Evolutionary conservation across 2,113 vertebrate species (phyloP), one percentile per base, ranked within the genome.

Genomic region (Ictalurus punctatus): DNA sequence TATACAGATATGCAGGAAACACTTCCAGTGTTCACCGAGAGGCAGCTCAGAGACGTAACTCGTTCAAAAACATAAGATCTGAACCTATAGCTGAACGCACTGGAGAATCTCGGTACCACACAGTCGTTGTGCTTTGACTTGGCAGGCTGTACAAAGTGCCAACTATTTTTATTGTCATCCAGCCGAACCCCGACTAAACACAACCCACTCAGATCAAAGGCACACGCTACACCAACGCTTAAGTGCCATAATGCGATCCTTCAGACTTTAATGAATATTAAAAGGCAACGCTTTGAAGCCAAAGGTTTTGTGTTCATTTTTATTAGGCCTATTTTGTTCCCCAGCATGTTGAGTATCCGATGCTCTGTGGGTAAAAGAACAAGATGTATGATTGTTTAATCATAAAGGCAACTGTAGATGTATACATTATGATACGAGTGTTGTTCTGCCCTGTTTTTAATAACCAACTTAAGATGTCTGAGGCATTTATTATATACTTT

Each of bases 191-290:
- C 84, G 90, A 94, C 91, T 93, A 71, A 87, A 83, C 93, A 92
- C 84, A 90, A 90, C 93, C 89, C 89, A 85, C 79, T 80, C 91
- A 93, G 90, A 95, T 96, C 93, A 96, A 95, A 95, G 88, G 16
- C 80, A 86, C 90, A 9, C 79, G 84, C 89, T 80, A 92, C 93
- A 93, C 93, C 94, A 93, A 92, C 90, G 92, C 89, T 91, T 91
- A 94, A 94, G 87, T 92, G 94, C 91, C 95, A 93, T 93, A 93
- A 94, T 95, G 92, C 91, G 94, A 95, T 94, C 95, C 94, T 93
- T 94, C 93, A 94, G 92, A 95, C 93, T 93, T 93, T 92, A 95
- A 93, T 92, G 89, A 94, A 93, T 94, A 94, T 94, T 91, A 89
- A 87, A 87, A 90, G 58, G 88, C 85, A 90, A 90, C 88, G 71